phyloP scores from a whole-genome alignment of 2,797 vertebrate genomes.

The Octomys mimax region DNA sequence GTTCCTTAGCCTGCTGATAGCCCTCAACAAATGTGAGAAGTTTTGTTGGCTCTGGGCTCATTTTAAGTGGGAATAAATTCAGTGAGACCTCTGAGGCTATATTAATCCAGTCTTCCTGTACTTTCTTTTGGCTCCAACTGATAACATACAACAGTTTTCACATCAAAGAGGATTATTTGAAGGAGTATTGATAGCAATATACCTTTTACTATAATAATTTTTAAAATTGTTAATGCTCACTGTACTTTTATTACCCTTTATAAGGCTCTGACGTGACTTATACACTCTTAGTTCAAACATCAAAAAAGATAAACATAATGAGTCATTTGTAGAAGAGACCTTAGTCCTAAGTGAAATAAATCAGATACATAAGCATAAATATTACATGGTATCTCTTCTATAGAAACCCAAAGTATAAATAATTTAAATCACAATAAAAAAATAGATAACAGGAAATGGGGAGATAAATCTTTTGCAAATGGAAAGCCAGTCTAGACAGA shows the following conservation, averaged over 20 bases:
- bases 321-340: not conserved
- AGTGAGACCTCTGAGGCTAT: too few species aligned
- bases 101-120: too few species aligned
- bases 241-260: not conserved
- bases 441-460: not conserved
- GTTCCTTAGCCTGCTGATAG: too few species aligned
- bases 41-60: too few species aligned
- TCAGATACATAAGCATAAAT: not conserved
- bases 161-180: not conserved
- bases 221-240: not conserved
- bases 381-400: not conserved
- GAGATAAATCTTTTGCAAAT: not conserved
- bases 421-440: not conserved
- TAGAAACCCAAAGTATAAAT: not conserved
- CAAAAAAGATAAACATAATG: not conserved
- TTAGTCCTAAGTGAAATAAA: not conserved
- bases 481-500: not conserved
- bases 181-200: not conserved
- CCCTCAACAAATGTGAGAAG: too few species aligned
- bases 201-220: not conserved
- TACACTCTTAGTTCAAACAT: not conserved
- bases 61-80: too few species aligned
- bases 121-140: too few species aligned
- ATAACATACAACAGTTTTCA: too few species aligned
- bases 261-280: not conserved